These are phyloP conservation scores for Poeciliopsis paucimaculata DNA, from an alignment of 2,797 vertebrate genomes.

Conservation along the genomic window DNA sequence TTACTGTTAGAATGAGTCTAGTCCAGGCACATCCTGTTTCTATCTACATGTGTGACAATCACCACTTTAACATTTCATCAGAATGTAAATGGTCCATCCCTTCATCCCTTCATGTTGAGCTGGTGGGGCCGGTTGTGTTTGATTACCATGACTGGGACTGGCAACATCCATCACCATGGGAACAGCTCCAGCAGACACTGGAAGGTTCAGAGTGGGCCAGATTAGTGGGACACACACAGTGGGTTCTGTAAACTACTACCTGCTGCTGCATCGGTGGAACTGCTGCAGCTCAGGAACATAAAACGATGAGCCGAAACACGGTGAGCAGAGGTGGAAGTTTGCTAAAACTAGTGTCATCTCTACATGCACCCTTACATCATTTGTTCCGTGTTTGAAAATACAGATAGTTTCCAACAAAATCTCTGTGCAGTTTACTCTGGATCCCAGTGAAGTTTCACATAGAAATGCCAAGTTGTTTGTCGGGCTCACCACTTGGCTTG, in stretches of 20 bases:
- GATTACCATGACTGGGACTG: conserved; percentile 3
- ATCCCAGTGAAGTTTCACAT: conserved; percentile 5
- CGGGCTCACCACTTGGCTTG: conserved; percentile 29
- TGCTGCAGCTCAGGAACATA: background rate
- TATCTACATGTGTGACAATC: background rate
- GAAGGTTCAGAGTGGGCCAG: background rate
- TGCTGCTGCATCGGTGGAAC: background rate
- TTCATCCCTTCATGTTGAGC: conserved; percentile 3
- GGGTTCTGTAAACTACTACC: background rate
- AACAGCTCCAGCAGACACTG: conserved; percentile 11
- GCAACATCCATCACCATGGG: background rate
- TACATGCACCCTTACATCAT: background rate
- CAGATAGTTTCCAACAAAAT: background rate
- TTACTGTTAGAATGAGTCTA: background rate
- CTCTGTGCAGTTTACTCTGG: background rate
- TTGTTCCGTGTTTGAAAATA: conserved; percentile 7
- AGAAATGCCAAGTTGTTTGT: conserved; percentile 37
- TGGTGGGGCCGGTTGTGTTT: background rate
- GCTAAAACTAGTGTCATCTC: background rate
- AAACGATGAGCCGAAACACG: background rate
- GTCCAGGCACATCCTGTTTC: background rate
- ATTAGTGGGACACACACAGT: background rate
- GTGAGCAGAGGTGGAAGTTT: background rate
- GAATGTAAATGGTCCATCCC: background rate
- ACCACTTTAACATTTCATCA: background rate